A percentile compares a stretch with the other conserved stretches of the same genome.
Conservation (phyloP, 2,113 vertebrate species). For the Ginglymostoma cirratum region DNA sequence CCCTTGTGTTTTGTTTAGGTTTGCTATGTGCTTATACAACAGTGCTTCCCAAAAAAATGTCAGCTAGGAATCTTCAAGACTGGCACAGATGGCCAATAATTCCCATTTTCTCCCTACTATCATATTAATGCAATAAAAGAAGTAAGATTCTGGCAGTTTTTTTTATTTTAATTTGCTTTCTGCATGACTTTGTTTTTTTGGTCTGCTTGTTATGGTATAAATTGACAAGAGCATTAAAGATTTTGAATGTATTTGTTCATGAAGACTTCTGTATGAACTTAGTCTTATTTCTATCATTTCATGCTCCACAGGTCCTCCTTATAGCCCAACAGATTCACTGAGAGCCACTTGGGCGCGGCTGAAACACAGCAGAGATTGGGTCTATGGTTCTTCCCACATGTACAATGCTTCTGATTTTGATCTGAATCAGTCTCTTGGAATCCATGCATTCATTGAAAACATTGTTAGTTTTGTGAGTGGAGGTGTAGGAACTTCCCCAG, state of each 20-base stretch:
- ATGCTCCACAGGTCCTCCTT: constrained; percentile 50
- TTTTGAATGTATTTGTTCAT: not conserved
- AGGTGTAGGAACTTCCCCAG: constrained; percentile 77
- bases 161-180: constrained; percentile 13
- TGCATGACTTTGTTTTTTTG: not conserved
- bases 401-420: constrained; percentile 79
- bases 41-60: not conserved
- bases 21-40: not conserved
- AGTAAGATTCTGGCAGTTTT: not conserved
- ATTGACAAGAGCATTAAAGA: not conserved
- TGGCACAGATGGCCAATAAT: not conserved
- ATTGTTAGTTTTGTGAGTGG: constrained; percentile 87
- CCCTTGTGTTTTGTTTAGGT: not conserved
- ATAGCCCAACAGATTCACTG: constrained; percentile 66
- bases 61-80: not conserved
- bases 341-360: constrained; percentile 81
- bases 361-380: constrained; percentile 72
- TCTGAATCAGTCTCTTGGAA: constrained; percentile 71
- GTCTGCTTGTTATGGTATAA: not conserved
- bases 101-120: not conserved
- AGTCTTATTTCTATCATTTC: not conserved
- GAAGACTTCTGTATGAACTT: not conserved
- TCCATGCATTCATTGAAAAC: constrained; percentile 86
- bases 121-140: not conserved
- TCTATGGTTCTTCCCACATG: constrained; percentile 64